Base-by-base conservation (phyloP, 2,888 invertebrate species). In the Actias luna region DNA sequence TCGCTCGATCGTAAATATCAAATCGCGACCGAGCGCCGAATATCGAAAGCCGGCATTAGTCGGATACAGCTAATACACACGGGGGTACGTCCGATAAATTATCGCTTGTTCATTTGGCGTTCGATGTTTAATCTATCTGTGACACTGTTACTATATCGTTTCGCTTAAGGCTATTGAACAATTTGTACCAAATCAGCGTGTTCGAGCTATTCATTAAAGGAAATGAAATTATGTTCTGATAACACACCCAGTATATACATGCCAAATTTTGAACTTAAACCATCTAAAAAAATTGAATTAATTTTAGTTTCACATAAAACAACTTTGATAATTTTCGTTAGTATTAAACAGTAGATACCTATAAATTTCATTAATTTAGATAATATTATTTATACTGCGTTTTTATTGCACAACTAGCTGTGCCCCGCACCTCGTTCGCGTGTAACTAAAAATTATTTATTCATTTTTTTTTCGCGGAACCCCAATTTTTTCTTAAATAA, bases 1-100 rank as follows among this genome's bases (percentile, higher is more conserved):
- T 86, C 83, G 88, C 83, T 87, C 77, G 85, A 75, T 90, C 92
- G 89, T 92, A 92, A 92, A 92, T 90, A 89, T 82, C 76, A 88
- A 88, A 88, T 88, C 88, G 89, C 88, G 87, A 88, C 89, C 89
- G 88, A 87, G 83, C 87, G 80, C 89, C 92, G 90, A 92, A 92
- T 90, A 91, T 91, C 92, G 92, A 90, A 91, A 88, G 89, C 90
- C 89, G 89, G 88, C 89, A 91, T 91, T 91, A 92, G 88, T 89
- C 88, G 90, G 92, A 91, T 91, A 92, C 90, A 89, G 92, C 92
- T 92, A 92, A 92, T 92, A 92, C 91, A 91, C 90, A 88, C 85
- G 88, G 88, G 89, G 90, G 85, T 85, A 85, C 84, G 86, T 82
- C 81, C 87, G 82, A 90, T 93, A 93, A 92, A 92, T 93, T 92